Percentiles rank a stretch among this genome's conserved stretches.
Evolutionary conservation across 30 jellyfish, hydroid and myxozoan genomes (phyloP).

Genomic region (Chrysaora quinquecirrha): DNA sequence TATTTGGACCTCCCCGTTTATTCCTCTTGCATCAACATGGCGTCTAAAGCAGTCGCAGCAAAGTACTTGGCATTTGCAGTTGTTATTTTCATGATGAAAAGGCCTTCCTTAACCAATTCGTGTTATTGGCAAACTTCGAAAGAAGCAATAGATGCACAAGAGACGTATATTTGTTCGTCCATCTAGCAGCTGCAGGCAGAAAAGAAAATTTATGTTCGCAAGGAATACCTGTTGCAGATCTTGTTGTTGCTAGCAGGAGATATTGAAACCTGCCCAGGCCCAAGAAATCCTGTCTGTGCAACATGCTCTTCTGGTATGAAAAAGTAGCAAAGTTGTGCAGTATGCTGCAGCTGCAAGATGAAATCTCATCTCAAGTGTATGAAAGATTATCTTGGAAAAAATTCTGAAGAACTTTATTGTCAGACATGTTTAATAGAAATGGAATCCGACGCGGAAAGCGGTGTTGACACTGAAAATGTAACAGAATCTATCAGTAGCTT

Average conservation of each 20-base stretch:
- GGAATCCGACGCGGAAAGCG: constrained; percentile 51
- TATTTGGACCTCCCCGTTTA: too few relatives aligned
- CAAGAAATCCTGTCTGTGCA: constrained; percentile 53
- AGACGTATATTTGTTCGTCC: constrained; percentile 37
- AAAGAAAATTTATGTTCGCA: constrained; percentile 19
- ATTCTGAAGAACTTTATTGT: constrained; percentile 50
- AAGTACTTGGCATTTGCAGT: constrained; percentile 63
- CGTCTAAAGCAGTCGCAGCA: constrained; percentile 54
- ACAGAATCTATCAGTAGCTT: constrained; percentile 28
- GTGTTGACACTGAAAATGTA: constrained; percentile 44
- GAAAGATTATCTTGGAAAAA: constrained; percentile 39
- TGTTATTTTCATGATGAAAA: constrained; percentile 49
- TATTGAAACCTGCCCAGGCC: constrained; percentile 54
- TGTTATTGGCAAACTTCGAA: constrained; percentile 57
- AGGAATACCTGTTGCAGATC: constrained; percentile 53
- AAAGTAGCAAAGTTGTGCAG: constrained; percentile 58
- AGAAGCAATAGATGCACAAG: constrained; percentile 42
- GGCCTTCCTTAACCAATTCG: constrained; percentile 54
- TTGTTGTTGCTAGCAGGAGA: constrained; percentile 60
- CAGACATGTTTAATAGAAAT: constrained; percentile 32
- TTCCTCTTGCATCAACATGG: too few relatives aligned
- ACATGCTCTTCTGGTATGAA: constrained; percentile 56
- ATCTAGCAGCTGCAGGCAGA: constrained; percentile 43
- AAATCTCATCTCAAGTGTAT: constrained; percentile 48
- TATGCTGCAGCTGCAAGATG: constrained; percentile 40